Evolutionary conservation across 2,113 vertebrate genomes (phyloP).

Genomic region (Dromiciops gliroides): DNA sequence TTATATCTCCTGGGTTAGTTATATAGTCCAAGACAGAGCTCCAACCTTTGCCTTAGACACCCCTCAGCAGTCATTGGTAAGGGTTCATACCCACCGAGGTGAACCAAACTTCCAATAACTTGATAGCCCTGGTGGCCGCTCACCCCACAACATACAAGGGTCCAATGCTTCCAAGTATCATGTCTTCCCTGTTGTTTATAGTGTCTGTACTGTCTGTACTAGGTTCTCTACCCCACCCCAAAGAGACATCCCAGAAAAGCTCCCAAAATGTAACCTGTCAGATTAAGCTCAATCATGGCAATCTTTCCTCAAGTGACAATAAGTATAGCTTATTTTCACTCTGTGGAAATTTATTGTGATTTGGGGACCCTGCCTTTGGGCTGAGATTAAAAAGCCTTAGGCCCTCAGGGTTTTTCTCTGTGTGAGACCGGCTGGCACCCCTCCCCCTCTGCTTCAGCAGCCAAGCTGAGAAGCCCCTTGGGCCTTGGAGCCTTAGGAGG

Average conservation of each 20-base stretch:
- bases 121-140: background rate
- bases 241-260: background rate
- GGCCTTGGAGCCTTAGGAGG: no score
- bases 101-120: background rate
- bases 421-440: no score
- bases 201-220: background rate
- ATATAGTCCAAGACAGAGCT: background rate
- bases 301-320: background rate
- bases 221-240: background rate
- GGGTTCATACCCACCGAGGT: background rate
- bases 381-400: no score
- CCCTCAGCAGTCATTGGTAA: background rate
- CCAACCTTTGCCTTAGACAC: background rate
- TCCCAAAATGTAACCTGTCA: background rate
- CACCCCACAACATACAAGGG: background rate
- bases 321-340: background rate
- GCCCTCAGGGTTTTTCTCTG: no score
- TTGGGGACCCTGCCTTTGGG: no score
- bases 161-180: background rate
- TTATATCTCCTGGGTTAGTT: background rate
- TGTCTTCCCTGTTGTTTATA: background rate
- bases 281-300: background rate
- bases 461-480: no score
- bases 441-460: no score
- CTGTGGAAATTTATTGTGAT: no score